Conservation (phyloP, 2,888 invertebrate genomes). For the Zele albiditarsus region DNA sequence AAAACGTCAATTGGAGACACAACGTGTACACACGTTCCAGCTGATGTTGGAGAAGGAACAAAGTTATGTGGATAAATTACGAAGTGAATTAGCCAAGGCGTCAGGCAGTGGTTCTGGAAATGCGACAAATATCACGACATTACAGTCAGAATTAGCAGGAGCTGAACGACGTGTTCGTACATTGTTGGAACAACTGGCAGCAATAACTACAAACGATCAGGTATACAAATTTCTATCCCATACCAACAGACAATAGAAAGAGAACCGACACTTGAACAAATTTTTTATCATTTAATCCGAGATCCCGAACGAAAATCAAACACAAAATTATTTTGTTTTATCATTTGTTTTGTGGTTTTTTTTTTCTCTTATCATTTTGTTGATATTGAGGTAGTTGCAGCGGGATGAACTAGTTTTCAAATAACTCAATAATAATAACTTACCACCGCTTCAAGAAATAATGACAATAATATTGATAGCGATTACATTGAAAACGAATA, state of each 20-base stretch:
- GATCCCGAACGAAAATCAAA: not conserved
- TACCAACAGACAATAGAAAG: not conserved
- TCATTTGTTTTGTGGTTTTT: not conserved
- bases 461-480: too few relatives aligned
- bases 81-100: constrained; percentile 78
- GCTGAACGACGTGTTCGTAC: constrained; percentile 78
- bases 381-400: not conserved
- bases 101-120: constrained; percentile 71
- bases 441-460: too few relatives aligned
- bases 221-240: constrained; percentile 48
- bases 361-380: constrained; percentile 24
- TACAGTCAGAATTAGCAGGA: constrained; percentile 75
- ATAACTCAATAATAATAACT: too few relatives aligned
- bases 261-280: not conserved
- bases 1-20: constrained; percentile 86
- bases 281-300: not conserved
- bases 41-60: constrained; percentile 93
- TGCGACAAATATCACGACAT: constrained; percentile 66
- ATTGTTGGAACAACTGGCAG: constrained; percentile 76
- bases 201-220: constrained; percentile 67
- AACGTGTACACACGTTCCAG: constrained; percentile 88
- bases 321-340: not conserved
- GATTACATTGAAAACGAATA: too few relatives aligned
- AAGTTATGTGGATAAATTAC: constrained; percentile 85
- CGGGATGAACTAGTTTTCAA: too few relatives aligned